phyloP scores from a whole-genome alignment of 2,797 vertebrate genomes.

The Clarias pachynema region DNA sequence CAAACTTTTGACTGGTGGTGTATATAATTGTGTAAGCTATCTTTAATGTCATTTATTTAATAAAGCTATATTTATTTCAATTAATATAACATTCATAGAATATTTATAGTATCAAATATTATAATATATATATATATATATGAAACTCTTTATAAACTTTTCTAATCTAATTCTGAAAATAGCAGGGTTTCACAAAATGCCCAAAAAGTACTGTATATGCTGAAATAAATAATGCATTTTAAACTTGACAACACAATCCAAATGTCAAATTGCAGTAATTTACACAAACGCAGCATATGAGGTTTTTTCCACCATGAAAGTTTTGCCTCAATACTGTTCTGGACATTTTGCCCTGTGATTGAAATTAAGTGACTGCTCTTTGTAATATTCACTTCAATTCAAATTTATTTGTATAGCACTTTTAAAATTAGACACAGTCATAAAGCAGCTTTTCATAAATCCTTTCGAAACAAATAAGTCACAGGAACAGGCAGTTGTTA shows the following conservation, averaged over 20 bases:
- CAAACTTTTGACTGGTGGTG: too few species aligned
- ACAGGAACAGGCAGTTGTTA: neutral
- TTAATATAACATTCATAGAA: neutral
- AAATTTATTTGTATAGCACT: slow-evolving; percentile 7
- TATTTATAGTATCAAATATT: neutral
- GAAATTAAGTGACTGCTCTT: neutral
- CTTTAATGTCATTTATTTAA: neutral
- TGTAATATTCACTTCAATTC: neutral
- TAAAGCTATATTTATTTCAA: neutral
- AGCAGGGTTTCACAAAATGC: neutral
- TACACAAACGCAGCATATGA: neutral
- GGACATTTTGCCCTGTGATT: neutral
- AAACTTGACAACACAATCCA: neutral
- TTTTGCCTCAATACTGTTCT: neutral
- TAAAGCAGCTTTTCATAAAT: slow-evolving; percentile 1
- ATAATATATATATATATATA: too few species aligned
- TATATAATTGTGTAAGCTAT: too few species aligned
- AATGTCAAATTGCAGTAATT: neutral
- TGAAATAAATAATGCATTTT: neutral
- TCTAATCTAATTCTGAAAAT: neutral
- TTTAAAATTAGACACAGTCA: slow-evolving; percentile 1
- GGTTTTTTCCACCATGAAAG: neutral
- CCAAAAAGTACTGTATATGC: neutral
- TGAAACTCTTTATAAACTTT: neutral
- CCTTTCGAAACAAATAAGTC: neutral